Evolutionary conservation across 2,797 vertebrate genomes (phyloP).

Genomic region (Lepus townsendii): DNA sequence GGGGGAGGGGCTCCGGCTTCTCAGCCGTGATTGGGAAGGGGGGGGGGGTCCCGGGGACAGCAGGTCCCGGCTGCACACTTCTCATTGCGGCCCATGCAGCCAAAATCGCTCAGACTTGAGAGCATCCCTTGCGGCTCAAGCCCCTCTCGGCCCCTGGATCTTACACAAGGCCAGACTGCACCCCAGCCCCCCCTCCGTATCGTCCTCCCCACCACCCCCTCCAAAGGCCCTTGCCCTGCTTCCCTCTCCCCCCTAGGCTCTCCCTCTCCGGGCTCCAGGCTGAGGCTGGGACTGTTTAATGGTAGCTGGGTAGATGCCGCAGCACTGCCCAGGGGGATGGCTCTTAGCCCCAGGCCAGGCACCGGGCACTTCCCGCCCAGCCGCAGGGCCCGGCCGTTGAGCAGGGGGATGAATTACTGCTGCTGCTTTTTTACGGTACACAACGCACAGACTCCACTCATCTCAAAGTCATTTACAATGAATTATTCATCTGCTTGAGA

Average conservation of each 20-base stretch:
- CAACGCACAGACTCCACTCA: slow-evolving; percentile 68
- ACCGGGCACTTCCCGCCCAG: slow-evolving; percentile 73
- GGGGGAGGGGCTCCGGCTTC: not conserved
- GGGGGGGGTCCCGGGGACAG: not conserved
- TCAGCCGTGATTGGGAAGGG: not conserved
- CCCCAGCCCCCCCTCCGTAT: rapidly evolving
- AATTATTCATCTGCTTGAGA: slow-evolving; percentile 87
- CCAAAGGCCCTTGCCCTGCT: rapidly evolving
- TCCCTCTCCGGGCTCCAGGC: slow-evolving; percentile 44
- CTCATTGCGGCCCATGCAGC: not conserved
- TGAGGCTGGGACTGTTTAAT: slow-evolving; percentile 79
- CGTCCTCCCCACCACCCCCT: not conserved
- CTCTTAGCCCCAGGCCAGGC: slow-evolving; percentile 82
- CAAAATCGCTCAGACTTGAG: not conserved
- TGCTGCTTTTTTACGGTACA: slow-evolving; percentile 81
- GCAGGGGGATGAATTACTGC: slow-evolving; percentile 87
- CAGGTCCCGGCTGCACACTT: not conserved
- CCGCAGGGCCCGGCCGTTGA: slow-evolving; percentile 72
- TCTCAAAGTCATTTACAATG: slow-evolving; percentile 86
- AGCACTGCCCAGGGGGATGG: slow-evolving; percentile 81
- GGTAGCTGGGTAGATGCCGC: slow-evolving; percentile 81
- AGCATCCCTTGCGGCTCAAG: not conserved
- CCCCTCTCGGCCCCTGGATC: not conserved
- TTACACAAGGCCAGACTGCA: not conserved
- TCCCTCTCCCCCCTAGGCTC: not conserved